Conservation (phyloP, 2,113 vertebrate species). For the Excalfactoria chinensis region DNA sequence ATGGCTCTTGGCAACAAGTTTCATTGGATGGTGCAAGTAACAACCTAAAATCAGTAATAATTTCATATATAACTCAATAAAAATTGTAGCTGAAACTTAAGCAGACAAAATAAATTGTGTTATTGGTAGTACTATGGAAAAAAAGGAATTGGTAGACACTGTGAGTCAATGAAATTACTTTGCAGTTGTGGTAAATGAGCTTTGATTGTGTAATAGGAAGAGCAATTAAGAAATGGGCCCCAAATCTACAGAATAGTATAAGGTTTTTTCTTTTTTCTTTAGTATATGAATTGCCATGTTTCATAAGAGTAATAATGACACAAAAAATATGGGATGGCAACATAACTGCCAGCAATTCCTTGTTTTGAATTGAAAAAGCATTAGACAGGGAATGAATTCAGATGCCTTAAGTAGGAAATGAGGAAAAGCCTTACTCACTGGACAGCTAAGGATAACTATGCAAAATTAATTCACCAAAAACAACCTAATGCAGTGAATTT, state of each 20-base stretch:
- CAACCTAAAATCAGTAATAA: not conserved
- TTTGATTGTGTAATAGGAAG: not conserved
- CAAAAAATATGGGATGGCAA: not conserved
- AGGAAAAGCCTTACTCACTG: not conserved
- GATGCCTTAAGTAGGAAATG: not conserved
- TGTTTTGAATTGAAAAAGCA: not conserved
- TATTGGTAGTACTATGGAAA: slow-evolving; percentile 12
- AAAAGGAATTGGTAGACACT: not conserved
- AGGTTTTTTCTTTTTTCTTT: not conserved
- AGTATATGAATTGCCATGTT: not conserved
- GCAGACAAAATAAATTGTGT: not conserved
- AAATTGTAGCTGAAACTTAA: not conserved
- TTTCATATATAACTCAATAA: not conserved
- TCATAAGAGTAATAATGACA: not conserved
- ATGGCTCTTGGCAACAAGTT: not conserved
- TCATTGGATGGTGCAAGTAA: not conserved
- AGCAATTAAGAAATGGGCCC: not conserved
- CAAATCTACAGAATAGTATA: not conserved
- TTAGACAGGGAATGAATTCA: not conserved
- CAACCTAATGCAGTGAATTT: not conserved
- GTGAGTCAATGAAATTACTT: no score
- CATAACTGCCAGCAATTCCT: not conserved
- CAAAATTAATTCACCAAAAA: no score
- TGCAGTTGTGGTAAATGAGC: not conserved
- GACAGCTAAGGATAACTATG: not conserved